Evolutionary conservation across 2,113 vertebrate species (phyloP), one percentile per base, ranked within the genome.

Genomic region (Plestiodon gilberti): DNA sequence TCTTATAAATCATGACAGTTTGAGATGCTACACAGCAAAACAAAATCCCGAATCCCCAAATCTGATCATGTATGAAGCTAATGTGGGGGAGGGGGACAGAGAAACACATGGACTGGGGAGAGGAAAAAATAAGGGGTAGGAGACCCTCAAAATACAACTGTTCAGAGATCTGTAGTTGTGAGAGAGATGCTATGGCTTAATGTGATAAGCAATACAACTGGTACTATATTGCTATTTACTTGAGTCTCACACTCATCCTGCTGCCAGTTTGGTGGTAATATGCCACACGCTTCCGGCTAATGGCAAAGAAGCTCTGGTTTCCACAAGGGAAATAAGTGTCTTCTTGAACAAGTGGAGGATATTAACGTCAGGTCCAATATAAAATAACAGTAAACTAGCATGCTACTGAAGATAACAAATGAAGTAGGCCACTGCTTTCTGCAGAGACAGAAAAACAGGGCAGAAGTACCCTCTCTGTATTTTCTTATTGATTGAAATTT

Each of bases 261-360:
- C 65, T 80, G 28, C 35, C 52, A 61, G 52, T 70, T 57, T 86
- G 35, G 77, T 30, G 57, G 33, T 69, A 69, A 55, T 67, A 33
- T 13, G n/a, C 38, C 59, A 23, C 25, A 59, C 62, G 57, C 52
- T 55, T 80, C 65, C 18, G 84, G 67, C 55, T 33, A 61, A 73
- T 86, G 84, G 77, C 65, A 61, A 15, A 73, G 40, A 23, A 71
- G 65, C 77, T 86, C 52, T 48, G 52, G 57, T 80, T 62, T 73
- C 67, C 84, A 73, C 52, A 18, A 86, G 69, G 78, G 76, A 80
- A 86, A 86, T 80, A 70, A 30, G 79, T 79, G 62, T 80, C 65
- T 61, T 64, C 77, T 61, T 71, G 55, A 80, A 80, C 77, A 86
- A 86, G 55, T 48, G 30, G 80, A 80, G 35, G 52, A 71, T 86